Percentiles rank a stretch among this genome's conserved stretches.
These are phyloP conservation scores for Karalla daura DNA, from an alignment of 2,797 vertebrate species.

Conservation along the genomic window DNA sequence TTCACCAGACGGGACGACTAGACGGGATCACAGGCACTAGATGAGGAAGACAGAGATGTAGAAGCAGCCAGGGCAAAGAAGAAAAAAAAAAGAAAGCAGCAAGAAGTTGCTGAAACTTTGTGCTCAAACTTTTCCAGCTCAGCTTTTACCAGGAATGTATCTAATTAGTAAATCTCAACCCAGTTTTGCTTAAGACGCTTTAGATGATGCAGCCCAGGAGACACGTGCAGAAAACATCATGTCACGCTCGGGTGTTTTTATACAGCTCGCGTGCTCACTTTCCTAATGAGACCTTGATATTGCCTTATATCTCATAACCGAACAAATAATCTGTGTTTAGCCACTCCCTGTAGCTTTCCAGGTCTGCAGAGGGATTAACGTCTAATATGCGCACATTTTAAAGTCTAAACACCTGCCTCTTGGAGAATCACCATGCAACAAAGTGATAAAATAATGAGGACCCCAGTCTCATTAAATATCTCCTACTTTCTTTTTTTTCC, in stretches of 20 bases:
- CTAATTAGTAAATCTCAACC: conserved; percentile 26
- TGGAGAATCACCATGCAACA: neutral
- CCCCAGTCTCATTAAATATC: conserved; percentile 18
- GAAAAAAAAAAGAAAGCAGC: conserved; percentile 31
- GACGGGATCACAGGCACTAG: conserved; percentile 43
- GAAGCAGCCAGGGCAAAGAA: conserved; percentile 32
- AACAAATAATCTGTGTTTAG: conserved; percentile 60
- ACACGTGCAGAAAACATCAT: conserved; percentile 40
- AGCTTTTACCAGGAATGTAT: conserved; percentile 40
- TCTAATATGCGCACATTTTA: conserved; percentile 40
- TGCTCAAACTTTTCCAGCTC: conserved; percentile 38
- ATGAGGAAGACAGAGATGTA: conserved; percentile 30
- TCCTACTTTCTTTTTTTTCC: conserved; percentile 7
- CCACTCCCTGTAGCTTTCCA: conserved; percentile 38
- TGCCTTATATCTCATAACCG: conserved; percentile 47
- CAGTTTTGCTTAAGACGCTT: conserved; percentile 25
- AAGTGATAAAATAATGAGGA: conserved; percentile 30
- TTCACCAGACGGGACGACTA: conserved; percentile 48
- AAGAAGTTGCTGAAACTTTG: conserved; percentile 24
- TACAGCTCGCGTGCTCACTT: conserved; percentile 15
- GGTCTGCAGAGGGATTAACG: conserved; percentile 10
- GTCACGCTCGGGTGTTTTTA: conserved; percentile 16
- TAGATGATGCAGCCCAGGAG: conserved; percentile 37
- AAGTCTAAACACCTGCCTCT: conserved; percentile 13
- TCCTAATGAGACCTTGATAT: conserved; percentile 49